Conservation (phyloP, 2,888 invertebrate species). For the Lasioglossum malachurum region DNA sequence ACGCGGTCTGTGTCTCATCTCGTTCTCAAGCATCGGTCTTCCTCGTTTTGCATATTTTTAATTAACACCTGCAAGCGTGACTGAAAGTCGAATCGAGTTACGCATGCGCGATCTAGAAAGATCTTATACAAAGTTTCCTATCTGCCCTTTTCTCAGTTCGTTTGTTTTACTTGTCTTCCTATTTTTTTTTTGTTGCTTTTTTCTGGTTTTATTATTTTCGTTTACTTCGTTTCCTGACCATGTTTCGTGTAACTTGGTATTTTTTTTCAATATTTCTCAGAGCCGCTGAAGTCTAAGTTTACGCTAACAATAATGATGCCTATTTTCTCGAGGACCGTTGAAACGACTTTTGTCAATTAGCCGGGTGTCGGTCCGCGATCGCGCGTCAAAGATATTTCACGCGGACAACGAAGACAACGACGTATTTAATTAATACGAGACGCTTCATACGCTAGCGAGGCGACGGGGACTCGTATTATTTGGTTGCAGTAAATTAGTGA, state of each 20-base stretch:
- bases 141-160: slow-evolving; percentile 4
- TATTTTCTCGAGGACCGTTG: slow-evolving; percentile 46
- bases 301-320: slow-evolving; percentile 67
- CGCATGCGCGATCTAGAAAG: slow-evolving; percentile 36
- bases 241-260: slow-evolving; percentile 59
- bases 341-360: slow-evolving; percentile 49
- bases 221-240: not conserved
- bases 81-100: slow-evolving; percentile 43
- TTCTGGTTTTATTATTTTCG: not conserved
- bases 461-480: slow-evolving; percentile 77
- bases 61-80: slow-evolving; percentile 48
- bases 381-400: slow-evolving; percentile 30
- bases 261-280: slow-evolving; percentile 55
- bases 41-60: slow-evolving; percentile 15
- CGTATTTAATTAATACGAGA: slow-evolving; percentile 62
- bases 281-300: slow-evolving; percentile 69
- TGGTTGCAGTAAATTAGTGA: slow-evolving; percentile 72
- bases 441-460: slow-evolving; percentile 80
- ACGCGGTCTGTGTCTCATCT: slow-evolving; percentile 12
- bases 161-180: not conserved
- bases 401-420: slow-evolving; percentile 46
- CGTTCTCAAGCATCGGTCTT: not conserved
- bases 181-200: not conserved
- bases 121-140: slow-evolving; percentile 14
- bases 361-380: slow-evolving; percentile 36